Evolutionary conservation across 2,797 vertebrate genomes (phyloP).

Genomic region (Lacerta viridis): DNA sequence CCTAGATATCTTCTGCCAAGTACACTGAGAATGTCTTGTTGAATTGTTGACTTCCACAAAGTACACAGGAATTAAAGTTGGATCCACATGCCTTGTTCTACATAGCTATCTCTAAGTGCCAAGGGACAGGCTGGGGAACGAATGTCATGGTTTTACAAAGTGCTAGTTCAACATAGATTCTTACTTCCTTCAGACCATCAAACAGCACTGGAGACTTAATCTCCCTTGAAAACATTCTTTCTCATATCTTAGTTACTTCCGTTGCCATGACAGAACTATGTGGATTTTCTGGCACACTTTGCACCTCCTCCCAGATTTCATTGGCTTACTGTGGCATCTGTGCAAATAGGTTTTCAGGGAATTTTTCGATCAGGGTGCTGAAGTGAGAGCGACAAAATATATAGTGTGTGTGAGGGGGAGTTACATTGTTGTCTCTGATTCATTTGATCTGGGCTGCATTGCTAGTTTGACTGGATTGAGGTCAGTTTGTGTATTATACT

Average conservation of each 20-base stretch:
- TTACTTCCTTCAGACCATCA: conserved; percentile 81
- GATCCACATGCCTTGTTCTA: neutral
- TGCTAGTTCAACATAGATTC: conserved; percentile 44
- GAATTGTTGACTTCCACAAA: conserved; percentile 46
- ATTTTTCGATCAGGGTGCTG: no score
- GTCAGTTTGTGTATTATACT: no score
- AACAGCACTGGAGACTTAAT: conserved; percentile 86
- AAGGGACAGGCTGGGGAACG: conserved; percentile 28
- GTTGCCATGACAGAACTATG: conserved; percentile 91
- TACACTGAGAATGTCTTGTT: conserved; percentile 41
- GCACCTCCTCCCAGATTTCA: conserved; percentile 91
- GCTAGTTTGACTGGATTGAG: no score
- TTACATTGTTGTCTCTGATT: no score
- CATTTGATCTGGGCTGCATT: no score
- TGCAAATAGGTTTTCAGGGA: no score
- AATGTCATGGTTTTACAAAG: conserved; percentile 49
- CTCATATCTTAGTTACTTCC: conserved; percentile 89
- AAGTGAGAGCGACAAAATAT: neutral
- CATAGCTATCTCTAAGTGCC: conserved; percentile 37
- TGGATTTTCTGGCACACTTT: conserved; percentile 93
- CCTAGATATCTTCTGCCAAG: conserved; percentile 23
- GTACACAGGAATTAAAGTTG: conserved; percentile 38
- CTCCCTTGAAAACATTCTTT: conserved; percentile 89
- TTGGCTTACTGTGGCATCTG: conserved; percentile 85
- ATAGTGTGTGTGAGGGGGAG: no score